Evolutionary conservation across 2,797 vertebrate genomes (phyloP).

Genomic region (Bradypodion pumilum): DNA sequence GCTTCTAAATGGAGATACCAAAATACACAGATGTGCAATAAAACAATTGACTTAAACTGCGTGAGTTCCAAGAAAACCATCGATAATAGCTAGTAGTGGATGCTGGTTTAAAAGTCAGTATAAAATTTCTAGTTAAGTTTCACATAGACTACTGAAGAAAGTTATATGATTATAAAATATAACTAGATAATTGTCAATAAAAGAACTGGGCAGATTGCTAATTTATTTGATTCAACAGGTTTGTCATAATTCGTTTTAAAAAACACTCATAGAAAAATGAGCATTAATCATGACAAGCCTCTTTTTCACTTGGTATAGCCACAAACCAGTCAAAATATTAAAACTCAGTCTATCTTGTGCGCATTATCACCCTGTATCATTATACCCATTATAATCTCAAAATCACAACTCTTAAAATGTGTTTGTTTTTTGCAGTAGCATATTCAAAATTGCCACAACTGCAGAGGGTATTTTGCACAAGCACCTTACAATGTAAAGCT

Average conservation of each 20-base stretch:
- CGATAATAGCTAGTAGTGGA: constrained; percentile 19
- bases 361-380: not conserved
- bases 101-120: not conserved
- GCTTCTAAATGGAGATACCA: not conserved
- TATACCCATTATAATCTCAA: not conserved
- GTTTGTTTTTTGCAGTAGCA: too few relatives aligned
- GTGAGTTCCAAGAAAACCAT: not conserved
- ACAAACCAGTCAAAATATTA: not conserved
- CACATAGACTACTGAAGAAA: not conserved
- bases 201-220: not conserved
- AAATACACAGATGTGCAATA: not conserved
- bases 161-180: not conserved
- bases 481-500: not conserved
- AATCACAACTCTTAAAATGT: not conserved
- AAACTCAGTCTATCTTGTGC: constrained; percentile 3
- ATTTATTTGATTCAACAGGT: not conserved
- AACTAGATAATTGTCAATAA: constrained; percentile 10
- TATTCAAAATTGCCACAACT: not conserved
- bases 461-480: not conserved
- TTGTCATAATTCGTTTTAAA: constrained; percentile 9
- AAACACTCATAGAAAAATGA: not conserved
- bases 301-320: not conserved
- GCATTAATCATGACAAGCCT: not conserved
- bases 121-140: not conserved
- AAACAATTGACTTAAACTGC: constrained; percentile 2